A percentile compares a stretch with the other conserved stretches of the same genome.
Conservation (phyloP, 2,797 vertebrate genomes). For the Chaetophractus vellerosus region DNA sequence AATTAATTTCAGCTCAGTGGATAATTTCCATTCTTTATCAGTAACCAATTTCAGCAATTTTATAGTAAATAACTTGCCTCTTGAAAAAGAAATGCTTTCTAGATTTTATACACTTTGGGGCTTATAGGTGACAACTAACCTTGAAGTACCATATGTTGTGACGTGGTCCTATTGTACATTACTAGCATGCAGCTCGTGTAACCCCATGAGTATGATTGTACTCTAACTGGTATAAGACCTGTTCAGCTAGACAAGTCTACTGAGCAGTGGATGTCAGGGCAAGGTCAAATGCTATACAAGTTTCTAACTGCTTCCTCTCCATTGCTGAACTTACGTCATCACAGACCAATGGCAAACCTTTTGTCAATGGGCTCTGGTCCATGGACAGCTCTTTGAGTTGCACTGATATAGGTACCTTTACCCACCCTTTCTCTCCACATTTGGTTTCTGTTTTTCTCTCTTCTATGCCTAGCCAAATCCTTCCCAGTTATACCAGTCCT, state of each 20-base stretch:
- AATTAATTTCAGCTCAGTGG: no score
- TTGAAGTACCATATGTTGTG: neutral
- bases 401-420: neutral
- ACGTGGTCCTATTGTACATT: neutral
- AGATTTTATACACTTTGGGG: neutral
- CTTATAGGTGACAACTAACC: neutral
- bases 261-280: neutral
- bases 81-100: constrained; percentile 40
- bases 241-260: neutral
- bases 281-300: neutral
- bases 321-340: neutral
- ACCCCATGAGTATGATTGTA: neutral
- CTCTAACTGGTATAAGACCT: neutral
- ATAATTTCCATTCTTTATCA: constrained; percentile 49
- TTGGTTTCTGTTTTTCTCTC: neutral
- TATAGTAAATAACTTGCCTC: neutral
- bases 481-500: neutral
- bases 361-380: neutral
- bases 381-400: neutral
- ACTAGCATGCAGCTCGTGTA: neutral
- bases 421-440: neutral
- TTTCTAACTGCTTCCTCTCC: neutral
- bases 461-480: neutral
- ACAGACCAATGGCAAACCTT: neutral
- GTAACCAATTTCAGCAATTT: neutral